These are phyloP conservation scores for Anguilla anguilla DNA, from an alignment of 2,797 vertebrate species.

Conservation along the genomic window DNA sequence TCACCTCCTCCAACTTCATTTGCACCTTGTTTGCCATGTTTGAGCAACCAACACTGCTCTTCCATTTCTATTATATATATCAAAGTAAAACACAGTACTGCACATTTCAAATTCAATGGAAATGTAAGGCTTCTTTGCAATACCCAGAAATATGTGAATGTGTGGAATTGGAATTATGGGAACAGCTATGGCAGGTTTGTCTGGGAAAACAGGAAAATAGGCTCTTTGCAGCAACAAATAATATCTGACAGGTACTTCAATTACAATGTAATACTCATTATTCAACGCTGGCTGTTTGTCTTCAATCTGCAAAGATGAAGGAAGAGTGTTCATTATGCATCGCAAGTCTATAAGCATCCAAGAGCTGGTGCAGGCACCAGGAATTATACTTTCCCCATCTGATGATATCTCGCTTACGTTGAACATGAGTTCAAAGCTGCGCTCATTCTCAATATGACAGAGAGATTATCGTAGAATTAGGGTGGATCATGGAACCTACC, in stretches of 20 bases:
- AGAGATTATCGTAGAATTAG: not conserved
- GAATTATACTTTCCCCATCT: not conserved
- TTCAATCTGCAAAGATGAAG: conserved; percentile 4
- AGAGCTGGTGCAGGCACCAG: not conserved
- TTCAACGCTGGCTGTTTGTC: not conserved
- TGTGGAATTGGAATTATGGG: not conserved
- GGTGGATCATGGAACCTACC: not conserved
- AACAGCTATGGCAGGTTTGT: not conserved
- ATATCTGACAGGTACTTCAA: not conserved
- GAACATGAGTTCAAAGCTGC: not conserved
- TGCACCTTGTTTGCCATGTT: not conserved
- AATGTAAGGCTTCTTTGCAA: not conserved
- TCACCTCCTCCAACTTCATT: not conserved
- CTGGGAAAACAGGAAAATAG: not conserved
- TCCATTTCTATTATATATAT: not conserved
- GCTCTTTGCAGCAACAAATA: not conserved
- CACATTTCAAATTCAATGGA: not conserved
- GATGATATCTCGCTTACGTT: not conserved
- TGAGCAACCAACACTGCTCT: not conserved
- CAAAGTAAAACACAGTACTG: not conserved
- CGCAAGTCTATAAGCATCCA: not conserved
- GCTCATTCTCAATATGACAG: not conserved
- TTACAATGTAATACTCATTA: not conserved
- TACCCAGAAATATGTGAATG: not conserved
- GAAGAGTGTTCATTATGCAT: conserved; percentile 15